Evolutionary conservation across 1,140 invertebrate genomes (phyloP).

Genomic region (Listronotus bonariensis): DNA sequence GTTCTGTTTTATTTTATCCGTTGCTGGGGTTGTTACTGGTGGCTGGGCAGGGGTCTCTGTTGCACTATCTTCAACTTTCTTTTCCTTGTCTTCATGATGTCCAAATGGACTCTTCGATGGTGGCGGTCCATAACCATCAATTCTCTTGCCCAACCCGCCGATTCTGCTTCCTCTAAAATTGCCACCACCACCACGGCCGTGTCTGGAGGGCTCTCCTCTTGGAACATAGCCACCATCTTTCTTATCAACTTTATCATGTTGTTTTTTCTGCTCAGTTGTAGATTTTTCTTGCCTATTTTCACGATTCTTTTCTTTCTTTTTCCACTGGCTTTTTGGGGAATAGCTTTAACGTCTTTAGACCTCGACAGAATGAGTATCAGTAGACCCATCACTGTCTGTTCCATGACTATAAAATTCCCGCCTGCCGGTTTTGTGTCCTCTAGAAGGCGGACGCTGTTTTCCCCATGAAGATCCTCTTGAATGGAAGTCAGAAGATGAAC

Average conservation of each 20-base stretch:
- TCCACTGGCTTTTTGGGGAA: constrained; percentile 61
- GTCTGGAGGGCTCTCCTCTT: constrained; percentile 79
- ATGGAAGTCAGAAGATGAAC: constrained; percentile 36
- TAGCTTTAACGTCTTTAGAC: constrained; percentile 57
- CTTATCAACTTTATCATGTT: constrained; percentile 57
- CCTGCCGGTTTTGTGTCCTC: constrained; percentile 41
- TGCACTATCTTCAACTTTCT: constrained; percentile 32
- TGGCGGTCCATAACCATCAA: constrained; percentile 75
- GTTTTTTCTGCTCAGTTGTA: constrained; percentile 53
- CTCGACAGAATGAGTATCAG: constrained; percentile 61
- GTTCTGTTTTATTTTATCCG: constrained; percentile 70
- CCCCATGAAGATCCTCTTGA: constrained; percentile 27
- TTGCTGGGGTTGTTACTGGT: constrained; percentile 19
- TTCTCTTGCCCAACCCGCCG: constrained; percentile 62
- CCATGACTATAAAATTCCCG: constrained; percentile 55
- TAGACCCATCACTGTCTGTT: constrained; percentile 65
- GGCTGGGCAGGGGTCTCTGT: constrained; percentile 54
- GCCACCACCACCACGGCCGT: constrained; percentile 73
- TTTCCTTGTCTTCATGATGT: constrained; percentile 53
- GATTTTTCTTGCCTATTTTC: constrained; percentile 51
- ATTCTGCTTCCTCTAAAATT: constrained; percentile 61
- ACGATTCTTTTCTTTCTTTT: constrained; percentile 64
- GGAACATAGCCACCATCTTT: constrained; percentile 68
- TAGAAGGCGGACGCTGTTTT: constrained; percentile 27
- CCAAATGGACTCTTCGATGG: constrained; percentile 76